These are phyloP conservation scores for Phyllopteryx taeniolatus DNA, from an alignment of 2,113 vertebrate species.

Conservation along the genomic window DNA sequence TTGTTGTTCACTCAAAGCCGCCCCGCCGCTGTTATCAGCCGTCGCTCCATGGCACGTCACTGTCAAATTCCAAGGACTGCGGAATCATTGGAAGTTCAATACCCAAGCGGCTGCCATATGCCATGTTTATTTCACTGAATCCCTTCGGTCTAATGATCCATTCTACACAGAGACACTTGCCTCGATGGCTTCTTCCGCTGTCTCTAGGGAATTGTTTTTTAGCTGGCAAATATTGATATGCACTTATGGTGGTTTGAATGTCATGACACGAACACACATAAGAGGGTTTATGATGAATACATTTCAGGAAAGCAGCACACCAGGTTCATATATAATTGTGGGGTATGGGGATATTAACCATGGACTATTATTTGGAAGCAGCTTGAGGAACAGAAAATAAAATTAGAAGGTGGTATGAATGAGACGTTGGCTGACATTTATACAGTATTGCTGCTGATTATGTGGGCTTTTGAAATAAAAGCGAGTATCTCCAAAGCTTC, in stretches of 20 bases:
- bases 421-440: background rate
- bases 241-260: constrained; percentile 44
- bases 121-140: constrained; percentile 66
- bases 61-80: constrained; percentile 61
- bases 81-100: constrained; percentile 66
- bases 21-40: constrained; percentile 55
- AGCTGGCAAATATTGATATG: constrained; percentile 61
- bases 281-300: constrained; percentile 14
- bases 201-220: constrained; percentile 51
- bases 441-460: constrained; percentile 14
- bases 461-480: constrained; percentile 38
- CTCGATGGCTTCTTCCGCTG: constrained; percentile 54
- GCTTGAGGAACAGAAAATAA: background rate
- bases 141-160: constrained; percentile 35
- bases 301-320: background rate
- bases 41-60: constrained; percentile 55
- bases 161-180: constrained; percentile 45
- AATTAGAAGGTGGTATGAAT: background rate
- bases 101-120: constrained; percentile 56
- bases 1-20: constrained; percentile 54
- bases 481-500: constrained; percentile 37
- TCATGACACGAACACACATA: constrained; percentile 40
- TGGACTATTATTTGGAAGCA: constrained; percentile 1
- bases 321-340: background rate
- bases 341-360: background rate